Evolutionary conservation across 2,888 invertebrate genomes (phyloP), one percentile per base, ranked within the genome.

Genomic region (Lasioglossum zephyrum): DNA sequence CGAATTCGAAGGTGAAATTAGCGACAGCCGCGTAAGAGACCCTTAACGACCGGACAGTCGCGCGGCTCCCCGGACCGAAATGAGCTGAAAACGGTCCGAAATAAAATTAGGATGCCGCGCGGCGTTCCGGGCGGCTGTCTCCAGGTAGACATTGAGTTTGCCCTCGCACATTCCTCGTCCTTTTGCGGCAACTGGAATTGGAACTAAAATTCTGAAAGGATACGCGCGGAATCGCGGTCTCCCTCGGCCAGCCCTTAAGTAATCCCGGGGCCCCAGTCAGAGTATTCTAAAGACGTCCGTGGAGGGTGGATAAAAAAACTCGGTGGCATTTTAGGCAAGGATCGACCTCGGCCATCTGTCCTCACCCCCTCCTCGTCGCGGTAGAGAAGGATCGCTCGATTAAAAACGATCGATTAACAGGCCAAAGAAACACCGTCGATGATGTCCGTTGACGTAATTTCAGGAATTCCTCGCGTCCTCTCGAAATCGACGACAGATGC

Each of bases 51-150:
- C 73, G 73, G 69, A 69, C 39, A 69, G 31, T 73, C 73, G 73
- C 39, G 53, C 69, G 76, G 53, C 63, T 70, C 73, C 16, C 44
- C 66, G 60, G 47, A 13, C 47, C 77, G 85, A 82, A 77, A 85
- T 73, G 81, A 85, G 53, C 63, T 31, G 78, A 79, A 87, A 87
- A 81, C 39, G 73, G 81, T 63, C 76, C 41, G 86, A 88, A 83
- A 86, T 87, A 79, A 89, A 88, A 85, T 90, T 89, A 84, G 90
- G 83, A 91, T 90, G 83, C 87, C 86, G 72, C 79, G 60, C 79
- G 77, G 60, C 84, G 85, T 86, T 88, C 80, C 81, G 73, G 60
- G 53, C 77, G 84, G 77, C 77, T 77, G 78, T 78, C 74, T 77
- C 60, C 89, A 82, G 86, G 80, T 85, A 90, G 87, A 85, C 79